A percentile compares a stretch with the other conserved stretches of the same genome.
These are phyloP conservation scores for Globodera rostochiensis DNA, from an alignment of 1,140 invertebrate species.

Conservation along the genomic window DNA sequence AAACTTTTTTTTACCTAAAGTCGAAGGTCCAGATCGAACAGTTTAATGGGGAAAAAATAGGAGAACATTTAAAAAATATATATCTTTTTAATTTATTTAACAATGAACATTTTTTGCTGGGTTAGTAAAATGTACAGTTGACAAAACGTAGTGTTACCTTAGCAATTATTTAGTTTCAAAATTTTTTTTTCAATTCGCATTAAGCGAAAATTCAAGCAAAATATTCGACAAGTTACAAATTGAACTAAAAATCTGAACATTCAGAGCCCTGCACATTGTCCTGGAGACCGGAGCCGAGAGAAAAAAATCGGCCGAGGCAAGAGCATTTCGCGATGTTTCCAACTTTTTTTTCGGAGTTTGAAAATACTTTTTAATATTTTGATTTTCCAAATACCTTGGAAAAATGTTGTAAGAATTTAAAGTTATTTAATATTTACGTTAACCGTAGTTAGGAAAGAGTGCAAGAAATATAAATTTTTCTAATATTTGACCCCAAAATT, in stretches of 20 bases:
- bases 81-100: neutral
- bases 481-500: neutral
- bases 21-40: no score
- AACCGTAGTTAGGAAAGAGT: neutral
- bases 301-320: conserved; percentile 16
- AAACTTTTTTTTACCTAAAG: no score
- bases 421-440: neutral
- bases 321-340: neutral
- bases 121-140: no score
- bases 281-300: conserved; percentile 11
- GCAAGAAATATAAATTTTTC: neutral
- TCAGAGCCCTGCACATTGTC: neutral
- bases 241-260: no score
- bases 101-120: no score
- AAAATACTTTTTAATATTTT: no score
- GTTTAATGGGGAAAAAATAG: no score
- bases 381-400: neutral
- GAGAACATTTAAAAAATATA: neutral
- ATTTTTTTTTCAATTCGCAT: neutral
- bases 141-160: no score
- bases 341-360: no score
- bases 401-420: neutral
- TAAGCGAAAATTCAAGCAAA: neutral
- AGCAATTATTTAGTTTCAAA: neutral
- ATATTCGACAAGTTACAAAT: no score